A percentile compares a stretch with the other conserved stretches of the same genome.
These are phyloP conservation scores for Pseudachorutes palmiensis DNA, from an alignment of 1,140 invertebrate genomes.

Conservation along the genomic window DNA sequence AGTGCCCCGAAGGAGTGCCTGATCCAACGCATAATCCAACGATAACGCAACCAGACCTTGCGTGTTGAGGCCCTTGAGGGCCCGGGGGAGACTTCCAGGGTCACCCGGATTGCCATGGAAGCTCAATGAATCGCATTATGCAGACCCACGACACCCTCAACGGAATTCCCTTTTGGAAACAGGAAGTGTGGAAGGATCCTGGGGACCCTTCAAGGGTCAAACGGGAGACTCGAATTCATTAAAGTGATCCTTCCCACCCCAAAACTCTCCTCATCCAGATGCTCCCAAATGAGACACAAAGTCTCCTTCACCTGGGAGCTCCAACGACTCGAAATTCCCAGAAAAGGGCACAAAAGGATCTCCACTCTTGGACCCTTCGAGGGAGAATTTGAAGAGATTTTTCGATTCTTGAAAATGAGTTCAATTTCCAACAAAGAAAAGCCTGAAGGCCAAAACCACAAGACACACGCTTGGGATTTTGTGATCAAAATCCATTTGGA, in stretches of 20 bases:
- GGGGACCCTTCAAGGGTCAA: background rate
- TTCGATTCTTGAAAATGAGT: no score
- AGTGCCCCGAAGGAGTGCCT: background rate
- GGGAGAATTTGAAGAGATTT: no score
- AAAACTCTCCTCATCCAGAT: background rate
- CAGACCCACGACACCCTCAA: conserved; percentile 4
- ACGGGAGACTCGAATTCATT: background rate
- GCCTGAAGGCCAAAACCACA: no score
- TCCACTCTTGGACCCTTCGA: no score
- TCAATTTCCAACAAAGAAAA: no score
- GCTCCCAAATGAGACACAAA: background rate
- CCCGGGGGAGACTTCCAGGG: background rate
- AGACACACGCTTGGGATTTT: no score
- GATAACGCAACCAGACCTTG: background rate
- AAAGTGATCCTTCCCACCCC: background rate
- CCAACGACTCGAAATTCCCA: no score
- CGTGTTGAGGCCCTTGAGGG: conserved; percentile 1
- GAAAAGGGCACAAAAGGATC: no score
- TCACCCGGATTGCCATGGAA: background rate
- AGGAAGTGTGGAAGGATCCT: background rate
- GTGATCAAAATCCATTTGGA: background rate
- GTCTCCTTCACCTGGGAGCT: no score
- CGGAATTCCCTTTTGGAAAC: background rate
- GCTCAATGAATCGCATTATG: conserved; percentile 10
- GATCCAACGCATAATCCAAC: background rate